These are phyloP conservation scores for Eulacestoma nigropectus DNA, from an alignment of 2,113 vertebrate species.

Conservation along the genomic window DNA sequence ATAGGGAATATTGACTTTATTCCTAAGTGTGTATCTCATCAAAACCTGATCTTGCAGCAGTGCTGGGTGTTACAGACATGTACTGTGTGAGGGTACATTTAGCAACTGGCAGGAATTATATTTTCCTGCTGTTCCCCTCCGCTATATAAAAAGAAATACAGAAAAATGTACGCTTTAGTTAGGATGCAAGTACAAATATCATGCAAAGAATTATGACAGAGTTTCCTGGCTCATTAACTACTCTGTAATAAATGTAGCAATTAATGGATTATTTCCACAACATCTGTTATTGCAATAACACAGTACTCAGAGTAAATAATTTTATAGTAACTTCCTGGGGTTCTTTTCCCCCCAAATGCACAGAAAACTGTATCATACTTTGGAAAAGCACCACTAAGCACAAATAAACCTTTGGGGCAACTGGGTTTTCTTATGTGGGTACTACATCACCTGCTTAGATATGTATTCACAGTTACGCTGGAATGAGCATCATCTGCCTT, in stretches of 20 bases:
- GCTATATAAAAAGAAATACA: not conserved
- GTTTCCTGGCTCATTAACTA: not conserved
- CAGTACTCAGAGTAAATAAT: not conserved
- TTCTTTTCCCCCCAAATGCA: accelerated
- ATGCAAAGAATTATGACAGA: not conserved
- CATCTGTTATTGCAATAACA: not conserved
- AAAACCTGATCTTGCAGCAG: not conserved
- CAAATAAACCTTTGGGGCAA: not conserved
- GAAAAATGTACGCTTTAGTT: not conserved
- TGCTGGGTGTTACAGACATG: accelerated
- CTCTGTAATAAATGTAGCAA: not conserved
- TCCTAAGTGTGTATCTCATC: accelerated
- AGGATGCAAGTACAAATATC: not conserved
- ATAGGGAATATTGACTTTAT: not conserved
- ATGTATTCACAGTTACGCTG: not conserved
- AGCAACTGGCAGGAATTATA: not conserved
- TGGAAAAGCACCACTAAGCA: not conserved
- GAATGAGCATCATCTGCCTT: not conserved
- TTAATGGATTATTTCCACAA: not conserved
- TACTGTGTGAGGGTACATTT: not conserved
- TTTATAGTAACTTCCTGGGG: not conserved
- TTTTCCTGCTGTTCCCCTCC: not conserved
- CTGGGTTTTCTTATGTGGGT: not conserved
- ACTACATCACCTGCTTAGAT: not conserved
- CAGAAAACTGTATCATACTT: not conserved